Percentiles rank a stretch among this genome's conserved stretches.
Conservation (phyloP, 2,797 vertebrate genomes). For the Anguilla marmorata region DNA sequence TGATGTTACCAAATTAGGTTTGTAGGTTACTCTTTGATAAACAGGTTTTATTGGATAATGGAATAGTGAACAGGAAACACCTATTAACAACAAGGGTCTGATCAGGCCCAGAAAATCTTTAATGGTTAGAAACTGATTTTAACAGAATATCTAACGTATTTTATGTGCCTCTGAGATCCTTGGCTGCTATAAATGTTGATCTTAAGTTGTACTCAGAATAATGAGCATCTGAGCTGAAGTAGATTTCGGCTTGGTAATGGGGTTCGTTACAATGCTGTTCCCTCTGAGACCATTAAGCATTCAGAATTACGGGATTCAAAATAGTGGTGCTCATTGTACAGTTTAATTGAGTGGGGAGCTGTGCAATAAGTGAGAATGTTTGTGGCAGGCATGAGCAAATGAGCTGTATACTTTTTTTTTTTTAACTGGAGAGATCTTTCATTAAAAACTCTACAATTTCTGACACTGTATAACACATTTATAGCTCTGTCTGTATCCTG, state of each 20-base stretch:
- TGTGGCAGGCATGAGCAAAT: background rate
- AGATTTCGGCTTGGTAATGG: constrained; percentile 22
- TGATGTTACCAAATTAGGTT: background rate
- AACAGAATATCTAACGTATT: background rate
- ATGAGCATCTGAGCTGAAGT: constrained; percentile 39
- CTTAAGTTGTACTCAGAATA: constrained; percentile 27
- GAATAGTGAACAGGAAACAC: background rate
- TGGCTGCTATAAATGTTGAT: background rate
- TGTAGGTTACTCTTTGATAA: background rate
- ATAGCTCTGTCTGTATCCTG: background rate
- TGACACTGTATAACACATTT: background rate
- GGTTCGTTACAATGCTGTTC: constrained; percentile 37
- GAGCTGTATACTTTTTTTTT: background rate
- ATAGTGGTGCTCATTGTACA: constrained; percentile 42
- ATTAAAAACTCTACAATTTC: background rate
- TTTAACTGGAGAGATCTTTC: background rate
- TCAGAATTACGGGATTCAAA: constrained; percentile 38
- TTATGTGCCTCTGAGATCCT: background rate
- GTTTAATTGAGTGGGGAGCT: constrained; percentile 49
- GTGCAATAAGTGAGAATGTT: background rate
- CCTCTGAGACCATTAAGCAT: constrained; percentile 24
- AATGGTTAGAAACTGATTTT: background rate
- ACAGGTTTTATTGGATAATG: background rate
- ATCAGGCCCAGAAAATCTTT: background rate
- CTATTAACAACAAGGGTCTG: background rate